phyloP scores from a whole-genome alignment of 1,140 invertebrate species.

The Pteromalus puparum region DNA sequence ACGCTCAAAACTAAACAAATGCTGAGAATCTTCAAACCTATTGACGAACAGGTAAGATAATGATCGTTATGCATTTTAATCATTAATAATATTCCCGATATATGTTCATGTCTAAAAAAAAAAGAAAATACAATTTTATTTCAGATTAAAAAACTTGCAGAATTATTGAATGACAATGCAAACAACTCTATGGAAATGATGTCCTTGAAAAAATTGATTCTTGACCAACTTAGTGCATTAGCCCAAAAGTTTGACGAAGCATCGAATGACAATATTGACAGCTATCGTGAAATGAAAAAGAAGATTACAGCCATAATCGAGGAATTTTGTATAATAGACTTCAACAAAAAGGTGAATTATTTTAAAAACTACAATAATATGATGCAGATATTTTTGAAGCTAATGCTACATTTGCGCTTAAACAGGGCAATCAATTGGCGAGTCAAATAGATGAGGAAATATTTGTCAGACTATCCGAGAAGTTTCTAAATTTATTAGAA shows the following conservation, averaged over 20 bases:
- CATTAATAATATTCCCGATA: not conserved
- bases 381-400: not conserved
- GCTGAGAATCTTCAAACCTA: slow-evolving; percentile 58
- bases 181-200: slow-evolving; percentile 42
- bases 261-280: slow-evolving; percentile 55
- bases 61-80: slow-evolving; percentile 13
- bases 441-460: slow-evolving; percentile 48
- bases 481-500: slow-evolving; percentile 62
- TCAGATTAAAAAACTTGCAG: slow-evolving; percentile 60
- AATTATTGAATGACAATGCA: slow-evolving; percentile 44
- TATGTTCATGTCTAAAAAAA: not conserved
- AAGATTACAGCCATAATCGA: slow-evolving; percentile 58
- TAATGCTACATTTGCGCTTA: not conserved
- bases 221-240: slow-evolving; percentile 57
- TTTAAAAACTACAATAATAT: not conserved
- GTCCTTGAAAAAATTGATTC: slow-evolving; percentile 53
- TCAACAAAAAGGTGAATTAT: slow-evolving; percentile 55
- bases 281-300: slow-evolving; percentile 61
- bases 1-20: slow-evolving; percentile 64
- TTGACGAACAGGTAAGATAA: slow-evolving; percentile 61
- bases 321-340: slow-evolving; percentile 58
- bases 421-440: slow-evolving; percentile 48
- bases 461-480: slow-evolving; percentile 57
- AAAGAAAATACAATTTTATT: not conserved
- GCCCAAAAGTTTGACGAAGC: slow-evolving; percentile 61